phyloP scores from a whole-genome alignment of 1,140 invertebrate genomes.

The Homalodisca vitripennis region DNA sequence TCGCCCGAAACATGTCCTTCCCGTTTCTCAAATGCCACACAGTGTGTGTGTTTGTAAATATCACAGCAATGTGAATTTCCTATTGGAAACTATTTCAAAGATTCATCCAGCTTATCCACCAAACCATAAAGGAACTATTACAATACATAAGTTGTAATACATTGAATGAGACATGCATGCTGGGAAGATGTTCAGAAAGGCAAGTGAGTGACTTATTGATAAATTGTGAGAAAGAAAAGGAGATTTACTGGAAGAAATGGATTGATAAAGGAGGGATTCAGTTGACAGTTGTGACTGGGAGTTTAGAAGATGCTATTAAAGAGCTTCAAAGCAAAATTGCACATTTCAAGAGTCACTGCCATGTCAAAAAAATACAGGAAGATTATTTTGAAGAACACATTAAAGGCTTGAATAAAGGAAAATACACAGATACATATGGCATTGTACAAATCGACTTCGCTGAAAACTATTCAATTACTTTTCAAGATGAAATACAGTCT shows the following conservation, averaged over 20 bases:
- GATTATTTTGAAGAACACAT: neutral
- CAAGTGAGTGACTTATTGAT: neutral
- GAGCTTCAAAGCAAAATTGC: neutral
- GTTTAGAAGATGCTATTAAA: neutral
- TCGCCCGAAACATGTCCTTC: too few species aligned
- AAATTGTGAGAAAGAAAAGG: neutral
- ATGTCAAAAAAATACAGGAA: conserved; percentile 11
- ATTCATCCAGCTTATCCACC: too few species aligned
- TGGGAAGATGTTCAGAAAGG: neutral
- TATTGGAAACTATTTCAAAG: too few species aligned
- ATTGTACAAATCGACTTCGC: conserved; percentile 30
- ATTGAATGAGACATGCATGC: too few species aligned
- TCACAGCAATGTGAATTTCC: too few species aligned
- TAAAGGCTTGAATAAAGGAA: neutral
- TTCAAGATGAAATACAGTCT: conserved; percentile 32
- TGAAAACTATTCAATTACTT: conserved; percentile 19
- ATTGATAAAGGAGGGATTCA: too few species aligned
- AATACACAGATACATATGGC: neutral
- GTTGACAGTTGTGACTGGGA: neutral
- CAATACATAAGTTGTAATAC: too few species aligned
- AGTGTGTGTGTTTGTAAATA: too few species aligned
- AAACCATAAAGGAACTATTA: too few species aligned
- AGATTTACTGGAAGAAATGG: neutral
- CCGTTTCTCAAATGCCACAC: too few species aligned
- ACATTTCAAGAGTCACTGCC: neutral